Conservation (phyloP, 2,888 invertebrate species). For the Chalcis sispes region DNA sequence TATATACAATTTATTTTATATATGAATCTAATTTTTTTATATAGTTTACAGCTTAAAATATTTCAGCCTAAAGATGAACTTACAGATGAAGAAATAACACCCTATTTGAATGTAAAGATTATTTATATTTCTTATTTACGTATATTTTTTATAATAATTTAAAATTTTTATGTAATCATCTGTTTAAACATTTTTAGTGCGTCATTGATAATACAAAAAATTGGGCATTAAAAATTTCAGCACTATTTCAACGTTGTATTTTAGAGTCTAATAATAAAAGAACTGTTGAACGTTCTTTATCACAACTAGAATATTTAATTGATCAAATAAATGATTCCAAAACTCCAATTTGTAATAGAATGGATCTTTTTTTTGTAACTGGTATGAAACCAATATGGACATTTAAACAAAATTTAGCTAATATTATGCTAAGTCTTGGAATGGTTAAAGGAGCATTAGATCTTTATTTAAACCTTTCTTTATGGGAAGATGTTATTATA, state of each 20-base stretch:
- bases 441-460: constrained; percentile 90
- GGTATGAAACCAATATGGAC: constrained; percentile 86
- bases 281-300: constrained; percentile 91
- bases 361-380: constrained; percentile 83
- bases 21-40: constrained; percentile 34
- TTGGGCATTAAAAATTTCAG: constrained; percentile 86
- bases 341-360: constrained; percentile 76
- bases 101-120: constrained; percentile 82
- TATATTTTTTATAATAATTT: constrained; percentile 8
- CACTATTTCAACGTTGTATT: constrained; percentile 85
- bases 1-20: constrained; percentile 11
- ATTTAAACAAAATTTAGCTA: constrained; percentile 86
- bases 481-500: constrained; percentile 95
- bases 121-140: constrained; percentile 1
- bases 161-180: constrained; percentile 8
- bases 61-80: constrained; percentile 89
- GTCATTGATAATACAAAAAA: constrained; percentile 70
- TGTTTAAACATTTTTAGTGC: constrained; percentile 67
- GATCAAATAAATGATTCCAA: constrained; percentile 77
- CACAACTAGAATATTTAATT: constrained; percentile 89
- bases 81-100: constrained; percentile 87
- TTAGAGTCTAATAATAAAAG: constrained; percentile 87
- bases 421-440: constrained; percentile 88
- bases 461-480: constrained; percentile 84
- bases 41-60: constrained; percentile 84